Conservation (phyloP, 2,888 invertebrate species). For the Malthinus flaveolus region DNA sequence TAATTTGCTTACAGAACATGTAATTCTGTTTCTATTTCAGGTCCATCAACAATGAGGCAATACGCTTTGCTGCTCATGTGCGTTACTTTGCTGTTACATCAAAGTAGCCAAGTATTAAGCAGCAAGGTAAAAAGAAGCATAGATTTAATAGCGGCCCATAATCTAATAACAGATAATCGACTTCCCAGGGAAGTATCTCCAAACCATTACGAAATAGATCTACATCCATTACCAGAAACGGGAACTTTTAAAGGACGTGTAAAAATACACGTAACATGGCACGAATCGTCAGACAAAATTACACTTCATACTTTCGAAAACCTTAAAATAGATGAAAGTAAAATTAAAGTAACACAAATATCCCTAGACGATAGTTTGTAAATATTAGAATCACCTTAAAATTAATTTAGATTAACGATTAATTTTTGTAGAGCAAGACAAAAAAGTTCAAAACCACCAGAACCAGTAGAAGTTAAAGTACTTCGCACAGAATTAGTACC, state of each 20-base stretch:
- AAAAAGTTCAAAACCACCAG: slow-evolving; percentile 38
- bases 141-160: slow-evolving; percentile 71
- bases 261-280: slow-evolving; percentile 70
- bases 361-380: slow-evolving; percentile 46
- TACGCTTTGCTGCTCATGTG: too few species aligned
- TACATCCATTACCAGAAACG: slow-evolving; percentile 69
- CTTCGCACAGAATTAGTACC: slow-evolving; percentile 58
- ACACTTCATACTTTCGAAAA: slow-evolving; percentile 69
- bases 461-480: slow-evolving; percentile 46
- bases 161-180: slow-evolving; percentile 65
- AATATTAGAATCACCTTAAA: slow-evolving; percentile 8
- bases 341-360: slow-evolving; percentile 55
- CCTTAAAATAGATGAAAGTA: slow-evolving; percentile 60
- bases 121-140: slow-evolving; percentile 59
- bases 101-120: slow-evolving; percentile 3
- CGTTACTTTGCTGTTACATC: not conserved
- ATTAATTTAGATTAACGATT: not conserved
- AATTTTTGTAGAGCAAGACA: slow-evolving; percentile 33
- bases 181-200: slow-evolving; percentile 68
- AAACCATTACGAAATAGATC: slow-evolving; percentile 65
- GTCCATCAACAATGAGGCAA: too few species aligned
- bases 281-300: slow-evolving; percentile 63
- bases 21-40: too few species aligned
- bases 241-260: slow-evolving; percentile 70
- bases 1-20: too few species aligned